phyloP scores from a whole-genome alignment of 1,140 invertebrate genomes.

The Pogonognathellus flavescens region DNA sequence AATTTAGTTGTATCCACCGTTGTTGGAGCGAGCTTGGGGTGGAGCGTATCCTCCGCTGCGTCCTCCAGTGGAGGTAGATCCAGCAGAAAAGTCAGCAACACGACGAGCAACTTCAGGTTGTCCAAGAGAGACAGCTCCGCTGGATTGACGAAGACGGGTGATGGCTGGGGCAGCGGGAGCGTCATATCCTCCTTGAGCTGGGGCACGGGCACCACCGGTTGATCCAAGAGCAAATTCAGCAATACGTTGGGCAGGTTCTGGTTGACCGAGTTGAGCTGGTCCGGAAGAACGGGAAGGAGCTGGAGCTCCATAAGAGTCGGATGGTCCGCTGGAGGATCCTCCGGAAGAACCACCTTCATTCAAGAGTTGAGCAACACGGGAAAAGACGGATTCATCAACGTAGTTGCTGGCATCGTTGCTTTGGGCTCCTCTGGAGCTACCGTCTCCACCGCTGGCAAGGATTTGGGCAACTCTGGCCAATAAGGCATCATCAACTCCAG shows the following conservation, averaged over 20 bases:
- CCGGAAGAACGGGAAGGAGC: slow-evolving; percentile 35
- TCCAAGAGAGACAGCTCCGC: neutral
- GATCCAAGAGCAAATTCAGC: slow-evolving; percentile 53
- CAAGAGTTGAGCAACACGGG: slow-evolving; percentile 49
- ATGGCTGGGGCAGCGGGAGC: neutral
- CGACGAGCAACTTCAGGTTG: slow-evolving; percentile 20
- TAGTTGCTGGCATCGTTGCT: slow-evolving; percentile 43
- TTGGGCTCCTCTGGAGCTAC: slow-evolving; percentile 25
- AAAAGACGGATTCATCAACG: slow-evolving; percentile 53
- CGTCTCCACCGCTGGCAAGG: slow-evolving; percentile 32
- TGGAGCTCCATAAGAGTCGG: slow-evolving; percentile 41
- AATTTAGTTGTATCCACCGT: slow-evolving; percentile 18
- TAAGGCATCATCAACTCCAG: slow-evolving; percentile 32
- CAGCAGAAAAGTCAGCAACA: slow-evolving; percentile 14
- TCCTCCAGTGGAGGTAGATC: neutral
- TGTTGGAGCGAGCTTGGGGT: neutral
- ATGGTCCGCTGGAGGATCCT: slow-evolving; percentile 21
- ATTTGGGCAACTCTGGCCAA: slow-evolving; percentile 52
- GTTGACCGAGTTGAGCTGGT: slow-evolving; percentile 34
- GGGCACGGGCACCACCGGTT: neutral
- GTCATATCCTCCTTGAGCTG: slow-evolving; percentile 9
- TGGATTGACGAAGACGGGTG: neutral
- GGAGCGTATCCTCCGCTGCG: neutral
- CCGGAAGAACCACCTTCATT: slow-evolving; percentile 33
- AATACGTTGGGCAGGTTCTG: slow-evolving; percentile 55